These are phyloP conservation scores for Eupithecia dodoneata DNA, from an alignment of 2,888 invertebrate species.

Conservation along the genomic window DNA sequence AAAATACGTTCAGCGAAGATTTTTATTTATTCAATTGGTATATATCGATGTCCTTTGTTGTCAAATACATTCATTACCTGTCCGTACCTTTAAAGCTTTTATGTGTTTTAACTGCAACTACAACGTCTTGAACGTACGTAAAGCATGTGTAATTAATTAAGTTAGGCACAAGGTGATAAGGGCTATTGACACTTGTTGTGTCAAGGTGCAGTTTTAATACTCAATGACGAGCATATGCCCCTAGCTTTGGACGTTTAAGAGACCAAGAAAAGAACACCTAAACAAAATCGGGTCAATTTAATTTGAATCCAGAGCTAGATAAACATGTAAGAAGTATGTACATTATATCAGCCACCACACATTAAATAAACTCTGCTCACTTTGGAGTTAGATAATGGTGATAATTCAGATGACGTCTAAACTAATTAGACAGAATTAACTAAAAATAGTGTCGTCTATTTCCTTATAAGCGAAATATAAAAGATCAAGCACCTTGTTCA, in stretches of 20 bases:
- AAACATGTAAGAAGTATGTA: no score
- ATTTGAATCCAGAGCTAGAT: neutral
- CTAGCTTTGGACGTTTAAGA: neutral
- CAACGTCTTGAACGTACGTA: slow-evolving; percentile 14
- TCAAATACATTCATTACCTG: slow-evolving; percentile 48
- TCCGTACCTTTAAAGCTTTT: slow-evolving; percentile 45
- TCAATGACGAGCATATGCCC: neutral
- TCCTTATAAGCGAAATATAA: no score
- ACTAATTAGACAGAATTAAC: neutral
- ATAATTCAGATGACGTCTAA: neutral
- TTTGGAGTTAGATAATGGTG: neutral
- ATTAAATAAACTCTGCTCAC: neutral
- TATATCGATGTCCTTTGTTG: slow-evolving; percentile 44
- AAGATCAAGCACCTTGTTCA: no score
- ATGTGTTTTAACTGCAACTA: slow-evolving; percentile 52
- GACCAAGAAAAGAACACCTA: neutral
- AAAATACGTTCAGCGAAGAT: neutral
- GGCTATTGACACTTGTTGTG: slow-evolving; percentile 28
- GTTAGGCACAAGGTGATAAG: slow-evolving; percentile 25
- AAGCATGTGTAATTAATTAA: slow-evolving; percentile 30
- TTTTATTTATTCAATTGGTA: slow-evolving; percentile 28
- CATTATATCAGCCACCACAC: no score
- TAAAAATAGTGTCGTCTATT: no score
- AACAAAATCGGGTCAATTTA: neutral
- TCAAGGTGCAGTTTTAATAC: slow-evolving; percentile 18